phyloP scores from a whole-genome alignment of 1,140 invertebrate species.

The Odontomachus brunneus region DNA sequence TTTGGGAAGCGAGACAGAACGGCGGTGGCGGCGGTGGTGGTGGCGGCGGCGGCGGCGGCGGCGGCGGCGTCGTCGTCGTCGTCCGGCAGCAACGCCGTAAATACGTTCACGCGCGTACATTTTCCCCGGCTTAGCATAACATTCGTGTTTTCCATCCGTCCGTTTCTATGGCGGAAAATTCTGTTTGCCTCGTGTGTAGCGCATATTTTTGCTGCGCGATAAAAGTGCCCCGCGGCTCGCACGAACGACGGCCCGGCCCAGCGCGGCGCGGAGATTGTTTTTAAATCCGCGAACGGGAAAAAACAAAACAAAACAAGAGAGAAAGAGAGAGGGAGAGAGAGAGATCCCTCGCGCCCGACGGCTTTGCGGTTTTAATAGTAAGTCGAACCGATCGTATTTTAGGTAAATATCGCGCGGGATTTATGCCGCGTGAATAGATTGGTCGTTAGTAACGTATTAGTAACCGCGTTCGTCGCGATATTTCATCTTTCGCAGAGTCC shows the following conservation, averaged over 20 bases:
- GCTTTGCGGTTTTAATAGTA: slow-evolving; percentile 59
- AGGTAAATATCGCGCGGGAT: slow-evolving; percentile 38
- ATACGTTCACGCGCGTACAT: slow-evolving; percentile 48
- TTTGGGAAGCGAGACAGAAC: slow-evolving; percentile 3
- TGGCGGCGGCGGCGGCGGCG: no score
- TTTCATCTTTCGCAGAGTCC: neutral
- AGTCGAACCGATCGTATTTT: slow-evolving; percentile 54
- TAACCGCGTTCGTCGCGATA: neutral
- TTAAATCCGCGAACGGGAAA: slow-evolving; percentile 41
- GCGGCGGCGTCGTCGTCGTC: slow-evolving; percentile 7
- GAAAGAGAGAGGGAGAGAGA: no score
- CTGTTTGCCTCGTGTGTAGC: slow-evolving; percentile 49
- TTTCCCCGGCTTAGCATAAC: slow-evolving; percentile 47
- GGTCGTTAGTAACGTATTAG: slow-evolving; percentile 40
- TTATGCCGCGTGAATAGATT: slow-evolving; percentile 22
- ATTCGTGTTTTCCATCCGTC: slow-evolving; percentile 54
- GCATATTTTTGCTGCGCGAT: slow-evolving; percentile 56
- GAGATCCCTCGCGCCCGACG: slow-evolving; percentile 6
- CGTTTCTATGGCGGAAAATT: slow-evolving; percentile 54
- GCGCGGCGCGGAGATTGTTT: slow-evolving; percentile 53
- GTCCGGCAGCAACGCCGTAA: slow-evolving; percentile 16
- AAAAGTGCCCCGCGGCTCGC: slow-evolving; percentile 59
- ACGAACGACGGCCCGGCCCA: slow-evolving; percentile 7
- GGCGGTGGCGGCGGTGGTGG: no score
- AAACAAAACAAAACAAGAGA: slow-evolving; percentile 13